These are phyloP conservation scores for Boulengeromyrus knoepffleri DNA, from an alignment of 2,113 vertebrate genomes.

Conservation along the genomic window DNA sequence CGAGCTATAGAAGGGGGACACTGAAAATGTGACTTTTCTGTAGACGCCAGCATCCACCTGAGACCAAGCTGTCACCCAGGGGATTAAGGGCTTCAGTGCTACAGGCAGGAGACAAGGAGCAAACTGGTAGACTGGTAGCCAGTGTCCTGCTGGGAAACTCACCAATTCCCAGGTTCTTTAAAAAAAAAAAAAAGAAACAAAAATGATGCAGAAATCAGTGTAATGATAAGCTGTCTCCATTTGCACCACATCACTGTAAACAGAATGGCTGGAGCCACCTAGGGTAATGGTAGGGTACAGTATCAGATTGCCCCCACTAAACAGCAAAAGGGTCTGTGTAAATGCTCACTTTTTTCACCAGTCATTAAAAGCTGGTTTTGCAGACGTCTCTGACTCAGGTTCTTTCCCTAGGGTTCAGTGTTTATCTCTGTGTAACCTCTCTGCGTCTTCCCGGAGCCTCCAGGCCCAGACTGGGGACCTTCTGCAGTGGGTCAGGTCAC, in stretches of 20 bases:
- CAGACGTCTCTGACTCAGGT: background rate
- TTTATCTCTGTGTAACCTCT: background rate
- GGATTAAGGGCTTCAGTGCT: background rate
- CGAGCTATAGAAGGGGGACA: background rate
- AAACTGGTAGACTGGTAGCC: background rate
- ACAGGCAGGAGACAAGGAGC: background rate
- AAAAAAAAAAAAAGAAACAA: background rate
- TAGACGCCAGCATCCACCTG: background rate
- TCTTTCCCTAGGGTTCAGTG: background rate
- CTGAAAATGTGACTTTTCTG: background rate
- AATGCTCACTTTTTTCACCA: background rate
- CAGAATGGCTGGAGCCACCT: background rate
- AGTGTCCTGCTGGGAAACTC: background rate
- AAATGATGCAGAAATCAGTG: background rate
- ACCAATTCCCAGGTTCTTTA: background rate
- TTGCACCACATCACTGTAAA: conserved; percentile 12
- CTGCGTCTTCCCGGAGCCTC: conserved; percentile 5
- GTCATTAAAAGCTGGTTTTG: conserved; percentile 2
- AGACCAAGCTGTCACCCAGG: background rate
- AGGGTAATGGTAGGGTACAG: background rate
- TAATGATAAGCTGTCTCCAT: conserved; percentile 1
- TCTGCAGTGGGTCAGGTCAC: conserved; percentile 35
- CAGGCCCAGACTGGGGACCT: background rate
- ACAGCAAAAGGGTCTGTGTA: background rate
- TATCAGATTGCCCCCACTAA: background rate